These are phyloP conservation scores for Garrulus glandarius DNA, from an alignment of 2,797 vertebrate species.

Conservation along the genomic window DNA sequence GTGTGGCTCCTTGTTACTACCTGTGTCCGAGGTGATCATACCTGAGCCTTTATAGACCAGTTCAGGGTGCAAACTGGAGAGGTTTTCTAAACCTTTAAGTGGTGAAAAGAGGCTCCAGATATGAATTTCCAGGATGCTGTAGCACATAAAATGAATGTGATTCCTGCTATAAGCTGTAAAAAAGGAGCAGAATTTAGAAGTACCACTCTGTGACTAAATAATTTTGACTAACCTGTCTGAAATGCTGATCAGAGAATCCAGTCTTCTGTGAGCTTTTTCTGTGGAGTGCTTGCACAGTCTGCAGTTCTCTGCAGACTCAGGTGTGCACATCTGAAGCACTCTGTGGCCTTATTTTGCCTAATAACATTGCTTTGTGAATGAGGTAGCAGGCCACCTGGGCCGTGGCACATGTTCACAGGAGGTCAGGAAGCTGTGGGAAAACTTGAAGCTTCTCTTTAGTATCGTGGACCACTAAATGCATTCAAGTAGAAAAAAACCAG, in stretches of 20 bases:
- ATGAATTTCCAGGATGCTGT: neutral
- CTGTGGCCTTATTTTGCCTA: neutral
- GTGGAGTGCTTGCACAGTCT: neutral
- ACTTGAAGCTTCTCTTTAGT: neutral
- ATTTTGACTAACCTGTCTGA: neutral
- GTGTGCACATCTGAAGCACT: neutral
- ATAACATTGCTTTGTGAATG: neutral
- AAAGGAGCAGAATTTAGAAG: neutral
- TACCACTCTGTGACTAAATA: neutral
- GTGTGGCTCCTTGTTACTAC: neutral
- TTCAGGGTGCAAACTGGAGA: neutral
- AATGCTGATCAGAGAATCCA: neutral
- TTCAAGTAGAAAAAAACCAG: neutral
- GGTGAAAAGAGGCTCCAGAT: neutral
- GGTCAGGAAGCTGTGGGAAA: neutral
- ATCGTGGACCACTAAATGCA: neutral
- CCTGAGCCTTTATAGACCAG: neutral
- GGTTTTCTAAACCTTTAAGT: neutral
- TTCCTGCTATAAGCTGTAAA: neutral
- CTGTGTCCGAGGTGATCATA: neutral
- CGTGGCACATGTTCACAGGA: neutral
- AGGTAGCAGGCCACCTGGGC: neutral
- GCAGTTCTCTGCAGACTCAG: neutral
- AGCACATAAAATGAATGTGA: neutral
- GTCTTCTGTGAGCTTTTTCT: neutral